Base-by-base conservation (phyloP, 2,888 invertebrate genomes). In the Tholera decimalis region DNA sequence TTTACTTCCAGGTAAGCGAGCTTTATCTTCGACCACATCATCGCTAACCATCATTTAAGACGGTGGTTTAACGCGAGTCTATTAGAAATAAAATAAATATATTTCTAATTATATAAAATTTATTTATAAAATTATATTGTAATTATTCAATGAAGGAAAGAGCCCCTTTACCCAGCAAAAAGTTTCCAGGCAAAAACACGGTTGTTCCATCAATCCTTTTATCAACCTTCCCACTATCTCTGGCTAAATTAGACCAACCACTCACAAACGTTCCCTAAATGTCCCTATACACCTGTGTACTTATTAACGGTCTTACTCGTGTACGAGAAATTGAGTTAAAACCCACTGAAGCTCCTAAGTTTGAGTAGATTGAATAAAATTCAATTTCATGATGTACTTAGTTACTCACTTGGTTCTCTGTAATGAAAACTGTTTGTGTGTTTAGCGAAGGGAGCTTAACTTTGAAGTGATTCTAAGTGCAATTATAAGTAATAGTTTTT, bases 321-420 rank as follows among this genome's bases (percentile, higher is more conserved):
- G 24, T 53, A 33, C 15, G 11, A 37, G 13, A 75, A 73, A 72
- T 72, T 56, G 61, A 69, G 28, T 76, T 76, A 53, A 9, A 24
- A 53, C 53, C 62, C 37, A 62, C 53, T 54, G 53, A 57, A 41
- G 71, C 56, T 28, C 2, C 61, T 61, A 76, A 62, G 77, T 57
- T 70, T 69, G 69, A 55, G 44, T 60, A 26, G 51, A 75, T 68
- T 74, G 50, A 69, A 60, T 46, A 37, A 47, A 68, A 60, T 39
- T 37, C 37, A 70, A 62, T 73, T 62, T 43, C n/a, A 56, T 33
- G 51, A 61, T 20, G 41, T 46, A 59, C 39, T 73, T 9, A 63
- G 30, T 64, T 51, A 26, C 57, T 37, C 18, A 50, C 50, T 73
- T 22, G 22, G 30, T 49, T 35, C 30, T n/a, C 3, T 13, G 13